Base-by-base conservation (phyloP, 2,113 vertebrate genomes). In the Sminthopsis crassicaudata region DNA sequence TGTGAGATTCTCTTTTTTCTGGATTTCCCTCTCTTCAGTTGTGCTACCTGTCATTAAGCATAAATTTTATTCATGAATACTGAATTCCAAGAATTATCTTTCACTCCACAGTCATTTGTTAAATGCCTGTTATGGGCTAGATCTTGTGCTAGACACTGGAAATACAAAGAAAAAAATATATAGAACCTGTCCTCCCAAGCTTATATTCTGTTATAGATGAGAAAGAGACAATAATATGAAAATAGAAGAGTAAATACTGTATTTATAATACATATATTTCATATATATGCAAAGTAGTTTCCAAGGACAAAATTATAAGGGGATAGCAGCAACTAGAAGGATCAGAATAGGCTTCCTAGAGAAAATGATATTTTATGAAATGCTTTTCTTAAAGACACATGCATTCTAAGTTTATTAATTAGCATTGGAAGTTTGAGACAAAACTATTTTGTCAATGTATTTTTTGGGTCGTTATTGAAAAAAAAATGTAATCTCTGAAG, bases 391-490 rank as follows among this genome's bases (percentile, higher is more conserved):
- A 84, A 84, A 84, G 67, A 84, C 1, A 84, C 19, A 84, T 76
- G 30, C 19, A 52, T 22, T 11, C 27, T 60, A 46, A 95, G 36
- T 36, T 90, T 92, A 22, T 90, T 96, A 67, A 46, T 67, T 30
- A 91, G 27, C 50, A 7, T 42, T 7, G 57, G 46, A 93, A 46
- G 8, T 26, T 3, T 90, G 89, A 0, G 1, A 25, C 91, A 30
- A n/a, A 0, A 16, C 8, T 95, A n/a, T 30, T 91, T 93, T 95
- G 54, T 91, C 55, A 94, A 91, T 60, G 30, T 26, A 57, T 94
- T 92, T 94, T 96, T 94, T 92, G 93, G 93, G 95, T 27, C 57
- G 92, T 91, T 93, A 53, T 76, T 23, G 91, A 54, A 19, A 90
- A 16, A 30, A 90, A 46, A 8, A 90, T 26, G 67, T 90, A 51